Percentiles rank a stretch among this genome's conserved stretches.
These are phyloP conservation scores for Pristionchus arcanus DNA, from an alignment of 2,888 invertebrate species.

Conservation along the genomic window DNA sequence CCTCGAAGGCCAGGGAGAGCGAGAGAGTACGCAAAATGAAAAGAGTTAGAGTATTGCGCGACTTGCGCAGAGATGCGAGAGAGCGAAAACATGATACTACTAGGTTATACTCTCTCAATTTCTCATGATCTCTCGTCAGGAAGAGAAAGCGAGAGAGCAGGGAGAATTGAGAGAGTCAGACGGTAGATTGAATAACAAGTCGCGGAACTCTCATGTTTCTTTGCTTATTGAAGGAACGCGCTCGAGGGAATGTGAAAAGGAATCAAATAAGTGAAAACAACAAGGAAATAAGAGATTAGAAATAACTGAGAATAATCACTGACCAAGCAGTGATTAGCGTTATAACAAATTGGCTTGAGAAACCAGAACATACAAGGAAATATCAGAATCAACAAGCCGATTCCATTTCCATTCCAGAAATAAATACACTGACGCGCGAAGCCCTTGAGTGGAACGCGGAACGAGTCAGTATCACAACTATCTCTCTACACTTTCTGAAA, in stretches of 20 bases:
- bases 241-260: background rate
- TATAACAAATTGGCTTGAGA: too few species aligned
- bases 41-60: background rate
- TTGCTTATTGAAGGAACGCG: background rate
- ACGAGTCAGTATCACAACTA: background rate
- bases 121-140: too few species aligned
- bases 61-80: background rate
- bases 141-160: too few species aligned
- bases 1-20: background rate
- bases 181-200: background rate
- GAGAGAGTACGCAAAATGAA: background rate
- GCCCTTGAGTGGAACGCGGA: background rate
- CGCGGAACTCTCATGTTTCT: background rate
- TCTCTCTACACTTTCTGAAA: too few species aligned
- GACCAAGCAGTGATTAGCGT: too few species aligned
- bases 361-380: too few species aligned
- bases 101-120: too few species aligned
- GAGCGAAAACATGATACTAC: background rate
- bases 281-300: background rate
- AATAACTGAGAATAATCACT: too few species aligned
- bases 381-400: too few species aligned
- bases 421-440: background rate
- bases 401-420: background rate
- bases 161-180: too few species aligned
- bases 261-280: background rate